phyloP scores from a whole-genome alignment of 1,140 invertebrate species.

The Medauroidea extradentata region DNA sequence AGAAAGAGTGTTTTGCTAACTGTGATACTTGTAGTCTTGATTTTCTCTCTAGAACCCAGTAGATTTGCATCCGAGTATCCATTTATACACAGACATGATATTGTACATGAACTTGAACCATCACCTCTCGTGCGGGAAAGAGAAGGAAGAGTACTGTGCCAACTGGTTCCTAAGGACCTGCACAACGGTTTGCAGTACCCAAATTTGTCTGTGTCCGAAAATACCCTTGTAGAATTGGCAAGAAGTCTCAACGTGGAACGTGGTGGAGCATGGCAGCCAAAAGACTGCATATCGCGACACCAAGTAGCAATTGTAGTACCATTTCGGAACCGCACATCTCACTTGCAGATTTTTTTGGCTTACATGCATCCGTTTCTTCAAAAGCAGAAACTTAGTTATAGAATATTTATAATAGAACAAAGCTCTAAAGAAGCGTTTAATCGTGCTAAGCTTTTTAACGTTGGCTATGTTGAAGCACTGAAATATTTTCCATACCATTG shows the following conservation, averaged over 20 bases:
- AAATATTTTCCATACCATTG: constrained; percentile 71
- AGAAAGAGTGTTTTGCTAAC: not conserved
- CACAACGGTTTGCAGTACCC: constrained; percentile 3
- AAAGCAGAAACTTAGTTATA: constrained; percentile 78
- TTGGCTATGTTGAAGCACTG: constrained; percentile 76
- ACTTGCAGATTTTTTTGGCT: constrained; percentile 75
- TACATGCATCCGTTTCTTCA: constrained; percentile 90
- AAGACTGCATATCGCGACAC: constrained; percentile 65
- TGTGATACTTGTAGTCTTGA: constrained; percentile 26
- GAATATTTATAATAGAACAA: constrained; percentile 91
- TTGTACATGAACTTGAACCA: constrained; percentile 40
- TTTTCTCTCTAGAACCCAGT: constrained; percentile 40
- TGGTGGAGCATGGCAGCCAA: constrained; percentile 69
- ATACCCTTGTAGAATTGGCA: constrained; percentile 8
- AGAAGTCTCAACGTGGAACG: constrained; percentile 21
- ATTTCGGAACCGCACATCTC: constrained; percentile 76
- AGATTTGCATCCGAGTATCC: constrained; percentile 44
- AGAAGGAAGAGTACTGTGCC: not conserved
- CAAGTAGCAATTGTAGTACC: constrained; percentile 85
- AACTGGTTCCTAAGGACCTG: not conserved
- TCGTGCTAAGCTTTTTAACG: constrained; percentile 89
- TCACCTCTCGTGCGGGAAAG: constrained; percentile 17
- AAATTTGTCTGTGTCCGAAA: constrained; percentile 7
- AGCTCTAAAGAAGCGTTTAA: constrained; percentile 76
- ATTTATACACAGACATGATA: constrained; percentile 41